Percentiles rank a stretch among this genome's conserved stretches.
phyloP scores from a whole-genome alignment of 1,140 invertebrate genomes.

The Zaprionus capensis region DNA sequence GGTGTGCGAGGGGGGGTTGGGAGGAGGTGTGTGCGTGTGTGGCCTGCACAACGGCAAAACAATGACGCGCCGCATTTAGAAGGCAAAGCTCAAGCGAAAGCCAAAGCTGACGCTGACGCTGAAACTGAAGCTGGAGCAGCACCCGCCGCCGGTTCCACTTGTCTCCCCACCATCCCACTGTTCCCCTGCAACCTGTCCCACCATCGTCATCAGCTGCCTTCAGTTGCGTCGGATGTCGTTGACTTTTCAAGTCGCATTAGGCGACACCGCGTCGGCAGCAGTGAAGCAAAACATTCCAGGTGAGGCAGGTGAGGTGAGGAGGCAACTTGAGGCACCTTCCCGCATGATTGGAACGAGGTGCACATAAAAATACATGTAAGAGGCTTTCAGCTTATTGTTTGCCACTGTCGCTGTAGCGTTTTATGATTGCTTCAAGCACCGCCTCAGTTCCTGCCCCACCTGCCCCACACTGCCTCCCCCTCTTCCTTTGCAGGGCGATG shows the following conservation, averaged over 20 bases:
- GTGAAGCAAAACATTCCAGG: constrained; percentile 4
- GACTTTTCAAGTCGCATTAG: constrained; percentile 82
- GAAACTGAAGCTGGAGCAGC: background rate
- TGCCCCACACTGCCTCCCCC: too few species aligned
- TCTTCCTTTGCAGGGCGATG: background rate
- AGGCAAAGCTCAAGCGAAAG: constrained; percentile 20
- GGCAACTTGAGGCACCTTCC: constrained; percentile 16
- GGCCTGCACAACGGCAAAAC: constrained; percentile 57
- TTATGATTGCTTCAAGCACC: background rate
- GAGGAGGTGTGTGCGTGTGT: constrained; percentile 30
- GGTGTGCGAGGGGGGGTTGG: background rate
- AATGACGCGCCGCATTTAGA: constrained; percentile 64
- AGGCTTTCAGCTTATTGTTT: constrained; percentile 82
- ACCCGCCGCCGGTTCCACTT: background rate
- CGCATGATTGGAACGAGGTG: constrained; percentile 43
- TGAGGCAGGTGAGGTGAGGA: background rate
- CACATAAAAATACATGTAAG: constrained; percentile 80
- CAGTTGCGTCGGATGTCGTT: constrained; percentile 67
- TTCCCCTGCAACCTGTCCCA: background rate
- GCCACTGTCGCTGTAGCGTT: constrained; percentile 52
- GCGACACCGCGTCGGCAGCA: constrained; percentile 5
- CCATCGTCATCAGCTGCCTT: constrained; percentile 2
- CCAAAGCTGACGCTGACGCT: constrained; percentile 1
- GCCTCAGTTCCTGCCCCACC: background rate
- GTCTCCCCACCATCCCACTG: background rate